A percentile compares a stretch with the other conserved stretches of the same genome.
Evolutionary conservation across 2,888 invertebrate species (phyloP).

Genomic region (Epinotia nisella): DNA sequence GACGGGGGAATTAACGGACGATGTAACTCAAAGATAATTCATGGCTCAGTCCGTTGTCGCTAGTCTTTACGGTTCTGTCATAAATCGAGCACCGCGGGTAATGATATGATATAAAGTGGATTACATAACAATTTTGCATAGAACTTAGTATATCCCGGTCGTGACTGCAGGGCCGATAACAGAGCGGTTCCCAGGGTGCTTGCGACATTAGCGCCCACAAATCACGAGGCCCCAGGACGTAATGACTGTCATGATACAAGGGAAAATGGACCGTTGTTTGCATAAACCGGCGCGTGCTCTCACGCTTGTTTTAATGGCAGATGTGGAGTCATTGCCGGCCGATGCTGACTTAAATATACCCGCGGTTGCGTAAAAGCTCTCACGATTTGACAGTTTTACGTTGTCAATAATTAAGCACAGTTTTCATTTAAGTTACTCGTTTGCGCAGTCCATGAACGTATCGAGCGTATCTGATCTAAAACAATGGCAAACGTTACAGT

Average conservation of each 20-base stretch:
- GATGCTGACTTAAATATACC: conserved; percentile 63
- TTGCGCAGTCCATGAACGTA: conserved; percentile 34
- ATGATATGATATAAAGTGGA: conserved; percentile 66
- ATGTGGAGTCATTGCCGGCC: conserved; percentile 54
- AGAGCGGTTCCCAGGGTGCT: conserved; percentile 66
- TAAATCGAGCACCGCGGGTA: conserved; percentile 67
- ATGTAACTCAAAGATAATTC: conserved; percentile 52
- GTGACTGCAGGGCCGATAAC: conserved; percentile 71
- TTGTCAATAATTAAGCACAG: conserved; percentile 36
- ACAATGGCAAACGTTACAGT: conserved; percentile 39
- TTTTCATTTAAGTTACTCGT: conserved; percentile 34
- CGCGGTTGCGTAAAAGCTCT: conserved; percentile 55
- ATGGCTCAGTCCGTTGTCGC: conserved; percentile 50
- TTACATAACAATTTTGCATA: conserved; percentile 66
- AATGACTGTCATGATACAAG: conserved; percentile 72
- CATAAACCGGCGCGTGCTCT: conserved; percentile 70
- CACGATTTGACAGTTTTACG: conserved; percentile 57
- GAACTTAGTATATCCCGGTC: conserved; percentile 64
- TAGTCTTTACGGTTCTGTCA: conserved; percentile 56
- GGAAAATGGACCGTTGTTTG: conserved; percentile 71
- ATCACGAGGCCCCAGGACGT: conserved; percentile 57
- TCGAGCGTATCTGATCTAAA: conserved; percentile 39
- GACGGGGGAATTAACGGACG: conserved; percentile 50
- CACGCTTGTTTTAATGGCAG: conserved; percentile 71
- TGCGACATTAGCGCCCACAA: conserved; percentile 63